Conservation (phyloP, 2,888 invertebrate species). For the Trichopria drosophilae region DNA sequence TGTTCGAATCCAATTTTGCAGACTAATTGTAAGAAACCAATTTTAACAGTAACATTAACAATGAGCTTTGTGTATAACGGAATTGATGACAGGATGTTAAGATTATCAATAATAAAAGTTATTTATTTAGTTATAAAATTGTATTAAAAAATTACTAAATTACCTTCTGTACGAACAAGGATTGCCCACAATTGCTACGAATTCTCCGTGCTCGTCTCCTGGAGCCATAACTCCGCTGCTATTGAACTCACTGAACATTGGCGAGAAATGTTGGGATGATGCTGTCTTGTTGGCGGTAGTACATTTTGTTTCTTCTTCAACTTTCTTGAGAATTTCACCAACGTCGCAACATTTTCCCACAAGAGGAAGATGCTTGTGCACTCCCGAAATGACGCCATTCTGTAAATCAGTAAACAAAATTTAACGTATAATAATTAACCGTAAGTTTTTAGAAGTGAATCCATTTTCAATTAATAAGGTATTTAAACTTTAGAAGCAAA, state of each 20-base stretch:
- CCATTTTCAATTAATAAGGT: too few species aligned
- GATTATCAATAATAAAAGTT: not conserved
- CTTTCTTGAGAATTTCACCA: constrained; percentile 41
- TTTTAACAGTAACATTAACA: too few species aligned
- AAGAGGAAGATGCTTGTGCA: constrained; percentile 41
- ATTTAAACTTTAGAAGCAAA: too few species aligned
- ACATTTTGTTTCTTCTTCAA: constrained; percentile 35
- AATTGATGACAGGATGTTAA: too few species aligned
- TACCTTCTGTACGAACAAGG: constrained; percentile 64
- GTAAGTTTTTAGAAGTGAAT: too few species aligned
- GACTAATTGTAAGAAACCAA: too few species aligned
- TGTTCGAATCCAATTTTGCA: too few species aligned
- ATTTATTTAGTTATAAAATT: too few species aligned
- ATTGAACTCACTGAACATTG: constrained; percentile 62
- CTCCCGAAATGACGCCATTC: too few species aligned
- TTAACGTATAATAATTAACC: too few species aligned
- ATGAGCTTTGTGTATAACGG: too few species aligned
- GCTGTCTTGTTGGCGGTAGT: constrained; percentile 13
- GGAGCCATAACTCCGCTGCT: constrained; percentile 59
- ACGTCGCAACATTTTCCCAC: constrained; percentile 51
- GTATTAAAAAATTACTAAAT: constrained; percentile 14
- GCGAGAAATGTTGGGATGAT: constrained; percentile 56
- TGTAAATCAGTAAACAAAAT: too few species aligned
- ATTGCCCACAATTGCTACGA: constrained; percentile 64
- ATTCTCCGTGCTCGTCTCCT: constrained; percentile 58